A percentile compares a stretch with the other conserved stretches of the same genome.
Evolutionary conservation across 2,113 vertebrate species (phyloP).

Genomic region (Trogon melanurus): DNA sequence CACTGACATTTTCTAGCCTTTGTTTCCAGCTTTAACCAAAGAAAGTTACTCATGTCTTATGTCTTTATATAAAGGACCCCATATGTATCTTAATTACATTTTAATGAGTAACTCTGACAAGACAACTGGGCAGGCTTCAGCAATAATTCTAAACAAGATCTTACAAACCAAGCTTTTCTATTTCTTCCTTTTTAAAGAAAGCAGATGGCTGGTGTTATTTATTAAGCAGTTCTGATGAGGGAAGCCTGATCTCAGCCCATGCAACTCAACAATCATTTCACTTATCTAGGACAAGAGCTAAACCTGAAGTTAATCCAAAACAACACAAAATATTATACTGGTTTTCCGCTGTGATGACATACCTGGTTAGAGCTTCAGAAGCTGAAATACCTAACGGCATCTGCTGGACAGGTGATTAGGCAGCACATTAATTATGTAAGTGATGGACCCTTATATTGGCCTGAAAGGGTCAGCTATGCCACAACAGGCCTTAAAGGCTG

Average conservation of each 20-base stretch:
- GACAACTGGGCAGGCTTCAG: background rate
- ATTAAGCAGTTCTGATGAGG: background rate
- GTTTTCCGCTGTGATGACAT: background rate
- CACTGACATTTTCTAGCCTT: background rate
- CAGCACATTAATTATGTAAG: background rate
- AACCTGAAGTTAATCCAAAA: background rate
- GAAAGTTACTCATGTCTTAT: background rate
- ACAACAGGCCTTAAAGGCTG: background rate
- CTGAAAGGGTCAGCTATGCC: background rate
- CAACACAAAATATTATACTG: background rate
- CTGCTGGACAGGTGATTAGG: background rate
- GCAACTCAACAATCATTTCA: background rate
- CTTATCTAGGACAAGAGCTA: background rate
- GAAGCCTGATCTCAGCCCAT: background rate
- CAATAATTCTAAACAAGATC: background rate
- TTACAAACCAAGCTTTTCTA: background rate
- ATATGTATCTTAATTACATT: slow-evolving; percentile 7
- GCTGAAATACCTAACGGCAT: background rate
- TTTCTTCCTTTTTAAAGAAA: background rate
- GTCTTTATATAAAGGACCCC: background rate
- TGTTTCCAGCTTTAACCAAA: background rate
- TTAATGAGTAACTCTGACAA: background rate
- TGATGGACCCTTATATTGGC: background rate
- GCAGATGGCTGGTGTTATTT: slow-evolving; percentile 8
- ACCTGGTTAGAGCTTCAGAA: background rate